Conservation (phyloP, 2,113 vertebrate species). For the Myocastor coypus region DNA sequence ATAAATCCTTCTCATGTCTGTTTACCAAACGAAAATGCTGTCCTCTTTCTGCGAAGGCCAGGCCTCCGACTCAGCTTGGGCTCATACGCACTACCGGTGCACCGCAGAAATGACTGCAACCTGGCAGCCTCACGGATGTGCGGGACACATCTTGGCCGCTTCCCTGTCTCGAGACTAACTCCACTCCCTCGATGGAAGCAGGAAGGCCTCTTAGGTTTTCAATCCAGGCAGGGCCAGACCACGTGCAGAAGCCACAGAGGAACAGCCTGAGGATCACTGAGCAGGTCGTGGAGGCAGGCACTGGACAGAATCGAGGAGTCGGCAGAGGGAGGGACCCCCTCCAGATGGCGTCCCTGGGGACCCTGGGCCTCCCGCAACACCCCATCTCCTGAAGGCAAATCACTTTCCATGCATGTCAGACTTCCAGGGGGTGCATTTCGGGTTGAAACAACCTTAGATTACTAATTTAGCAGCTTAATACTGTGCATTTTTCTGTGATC, state of each 20-base stretch:
- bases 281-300: too few relatives aligned
- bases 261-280: background rate
- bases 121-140: background rate
- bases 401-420: background rate
- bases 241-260: background rate
- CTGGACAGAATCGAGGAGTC: too few relatives aligned
- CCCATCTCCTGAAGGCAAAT: background rate
- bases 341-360: background rate
- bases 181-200: background rate
- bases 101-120: background rate
- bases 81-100: background rate
- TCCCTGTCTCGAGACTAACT: background rate
- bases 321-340: background rate
- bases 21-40: background rate
- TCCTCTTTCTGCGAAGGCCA: background rate
- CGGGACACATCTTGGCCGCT: background rate
- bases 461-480: background rate
- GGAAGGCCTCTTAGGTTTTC: background rate
- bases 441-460: background rate
- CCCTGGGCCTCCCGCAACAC: background rate
- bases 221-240: background rate
- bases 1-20: background rate
- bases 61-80: background rate
- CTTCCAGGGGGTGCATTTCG: background rate
- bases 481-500: background rate